These are phyloP conservation scores for Labrus mixtus DNA, from an alignment of 2,113 vertebrate genomes.

Conservation along the genomic window DNA sequence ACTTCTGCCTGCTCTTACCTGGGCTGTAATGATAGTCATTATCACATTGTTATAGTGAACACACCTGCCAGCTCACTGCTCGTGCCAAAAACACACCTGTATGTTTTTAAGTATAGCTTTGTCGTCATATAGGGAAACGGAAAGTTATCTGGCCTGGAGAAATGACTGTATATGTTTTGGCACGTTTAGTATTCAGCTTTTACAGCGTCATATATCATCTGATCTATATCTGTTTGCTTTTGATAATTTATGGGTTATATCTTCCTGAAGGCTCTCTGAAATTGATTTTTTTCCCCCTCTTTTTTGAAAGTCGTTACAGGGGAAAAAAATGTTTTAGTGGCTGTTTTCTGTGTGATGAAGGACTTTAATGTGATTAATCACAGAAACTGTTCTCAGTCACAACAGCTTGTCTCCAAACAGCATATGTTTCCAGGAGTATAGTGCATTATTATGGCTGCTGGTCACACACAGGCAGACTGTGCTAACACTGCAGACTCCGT, in stretches of 20 bases:
- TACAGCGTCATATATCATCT: slow-evolving; percentile 45
- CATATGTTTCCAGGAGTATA: slow-evolving; percentile 30
- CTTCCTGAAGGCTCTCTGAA: slow-evolving; percentile 9
- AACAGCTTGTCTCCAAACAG: slow-evolving; percentile 35
- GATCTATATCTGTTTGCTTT: neutral
- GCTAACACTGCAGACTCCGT: slow-evolving; percentile 30
- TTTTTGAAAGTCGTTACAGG: neutral
- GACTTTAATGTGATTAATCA: slow-evolving; percentile 33
- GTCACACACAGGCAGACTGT: slow-evolving; percentile 29
- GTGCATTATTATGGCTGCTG: slow-evolving; percentile 37
- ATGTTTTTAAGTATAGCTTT: slow-evolving; percentile 65
- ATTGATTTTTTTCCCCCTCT: neutral
- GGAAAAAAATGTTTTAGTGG: slow-evolving; percentile 8
- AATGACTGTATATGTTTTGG: slow-evolving; percentile 13
- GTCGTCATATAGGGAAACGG: slow-evolving; percentile 42
- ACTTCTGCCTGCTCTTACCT: slow-evolving; percentile 57
- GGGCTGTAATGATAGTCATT: slow-evolving; percentile 76
- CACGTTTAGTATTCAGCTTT: slow-evolving; percentile 32
- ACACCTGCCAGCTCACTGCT: slow-evolving; percentile 64
- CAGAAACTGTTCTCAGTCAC: slow-evolving; percentile 10
- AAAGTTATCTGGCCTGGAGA: slow-evolving; percentile 54
- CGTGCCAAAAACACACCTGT: slow-evolving; percentile 76
- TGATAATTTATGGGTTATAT: slow-evolving; percentile 21
- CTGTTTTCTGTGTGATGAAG: slow-evolving; percentile 8
- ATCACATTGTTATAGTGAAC: slow-evolving; percentile 68